These are phyloP conservation scores for Orchesella cincta DNA, from an alignment of 1,140 invertebrate species.

Conservation along the genomic window DNA sequence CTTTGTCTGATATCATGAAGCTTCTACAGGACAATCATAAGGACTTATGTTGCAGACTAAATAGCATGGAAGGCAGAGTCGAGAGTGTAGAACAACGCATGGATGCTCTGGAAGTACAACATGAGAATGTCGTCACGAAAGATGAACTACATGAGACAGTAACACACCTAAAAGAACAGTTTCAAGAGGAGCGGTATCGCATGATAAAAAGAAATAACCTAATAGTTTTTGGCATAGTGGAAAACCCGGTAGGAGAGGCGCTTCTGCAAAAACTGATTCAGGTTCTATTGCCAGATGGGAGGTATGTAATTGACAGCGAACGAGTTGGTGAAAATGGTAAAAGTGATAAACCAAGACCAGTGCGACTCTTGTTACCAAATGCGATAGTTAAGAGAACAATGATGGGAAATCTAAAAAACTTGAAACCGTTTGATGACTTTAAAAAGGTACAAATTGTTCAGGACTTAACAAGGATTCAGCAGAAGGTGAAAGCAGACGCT, in stretches of 20 bases:
- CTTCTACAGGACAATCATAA: not conserved
- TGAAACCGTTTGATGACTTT: not conserved
- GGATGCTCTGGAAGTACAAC: not conserved
- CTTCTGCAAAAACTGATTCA: not conserved
- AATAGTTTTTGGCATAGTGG: not conserved
- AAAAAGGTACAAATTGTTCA: not conserved
- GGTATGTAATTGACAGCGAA: not conserved
- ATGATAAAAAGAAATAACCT: not conserved
- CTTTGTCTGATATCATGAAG: not conserved
- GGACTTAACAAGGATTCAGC: not conserved
- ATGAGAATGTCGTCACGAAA: not conserved
- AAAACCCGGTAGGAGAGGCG: not conserved
- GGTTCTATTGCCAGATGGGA: not conserved
- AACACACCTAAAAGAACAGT: not conserved
- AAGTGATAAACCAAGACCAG: not conserved
- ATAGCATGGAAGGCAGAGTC: not conserved
- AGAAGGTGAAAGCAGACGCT: not conserved
- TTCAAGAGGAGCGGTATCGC: not conserved
- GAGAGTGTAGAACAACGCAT: not conserved
- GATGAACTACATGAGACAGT: not conserved
- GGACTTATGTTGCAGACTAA: not conserved
- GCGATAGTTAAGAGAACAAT: not conserved
- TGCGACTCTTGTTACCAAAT: not conserved
- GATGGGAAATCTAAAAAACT: not conserved
- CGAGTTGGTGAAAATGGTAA: not conserved